Percentiles rank a stretch among this genome's conserved stretches.
Conservation (phyloP, 2,113 vertebrate genomes). For the Electrona antarctica region DNA sequence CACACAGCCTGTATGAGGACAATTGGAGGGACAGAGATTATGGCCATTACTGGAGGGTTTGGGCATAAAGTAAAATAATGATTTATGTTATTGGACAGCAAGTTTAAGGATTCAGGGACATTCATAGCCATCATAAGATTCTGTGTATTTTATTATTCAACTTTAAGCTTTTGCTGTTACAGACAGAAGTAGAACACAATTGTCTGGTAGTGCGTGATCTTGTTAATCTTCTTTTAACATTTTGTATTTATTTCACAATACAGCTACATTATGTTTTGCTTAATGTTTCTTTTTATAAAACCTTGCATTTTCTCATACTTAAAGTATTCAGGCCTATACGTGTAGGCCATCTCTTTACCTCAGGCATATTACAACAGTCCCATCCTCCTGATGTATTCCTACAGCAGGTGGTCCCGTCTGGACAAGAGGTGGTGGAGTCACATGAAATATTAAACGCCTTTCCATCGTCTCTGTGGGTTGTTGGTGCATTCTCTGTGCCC, state of each 20-base stretch:
- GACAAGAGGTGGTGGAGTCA: constrained; percentile 67
- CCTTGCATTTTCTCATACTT: too few species aligned
- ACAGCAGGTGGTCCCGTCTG: constrained; percentile 77
- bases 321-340: background rate
- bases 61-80: too few species aligned
- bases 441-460: constrained; percentile 38
- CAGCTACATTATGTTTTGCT: background rate
- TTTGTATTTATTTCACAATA: background rate
- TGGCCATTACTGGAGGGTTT: background rate
- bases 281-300: too few species aligned
- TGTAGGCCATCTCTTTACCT: background rate
- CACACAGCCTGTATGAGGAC: constrained; percentile 71
- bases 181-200: background rate
- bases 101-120: too few species aligned
- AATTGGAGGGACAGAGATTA: background rate
- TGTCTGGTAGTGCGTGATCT: background rate
- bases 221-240: too few species aligned
- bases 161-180: background rate
- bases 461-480: constrained; percentile 4
- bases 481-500: constrained; percentile 52
- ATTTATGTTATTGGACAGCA: too few species aligned
- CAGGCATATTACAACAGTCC: constrained; percentile 68
- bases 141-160: background rate
- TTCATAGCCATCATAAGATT: too few species aligned
- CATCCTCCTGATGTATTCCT: constrained; percentile 41